A percentile compares a stretch with the other conserved stretches of the same genome.
phyloP scores from a whole-genome alignment of 2,797 vertebrate species.

The Hephaestus fuliginosus region DNA sequence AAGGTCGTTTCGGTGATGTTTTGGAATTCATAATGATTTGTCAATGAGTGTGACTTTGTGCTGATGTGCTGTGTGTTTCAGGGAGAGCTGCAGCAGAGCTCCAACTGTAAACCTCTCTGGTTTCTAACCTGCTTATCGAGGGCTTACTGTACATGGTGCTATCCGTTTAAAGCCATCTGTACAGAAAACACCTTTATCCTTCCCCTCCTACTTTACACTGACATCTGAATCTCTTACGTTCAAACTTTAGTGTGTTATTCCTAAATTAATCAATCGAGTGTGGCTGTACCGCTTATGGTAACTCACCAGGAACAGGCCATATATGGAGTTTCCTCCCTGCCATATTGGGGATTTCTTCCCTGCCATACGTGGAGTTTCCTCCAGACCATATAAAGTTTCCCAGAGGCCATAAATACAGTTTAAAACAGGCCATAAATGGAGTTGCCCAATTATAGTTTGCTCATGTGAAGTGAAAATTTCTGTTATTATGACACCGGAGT shows the following conservation, averaged over 20 bases:
- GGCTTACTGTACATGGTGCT: conserved; percentile 84
- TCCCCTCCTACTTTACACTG: conserved; percentile 29
- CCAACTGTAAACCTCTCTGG: conserved; percentile 76
- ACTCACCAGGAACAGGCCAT: conserved; percentile 57
- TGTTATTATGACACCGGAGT: background rate
- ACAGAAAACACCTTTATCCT: conserved; percentile 69
- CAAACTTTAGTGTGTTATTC: background rate
- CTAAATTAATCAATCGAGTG: background rate
- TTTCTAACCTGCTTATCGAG: conserved; percentile 77
- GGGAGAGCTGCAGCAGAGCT: conserved; percentile 78
- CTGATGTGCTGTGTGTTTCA: conserved; percentile 79
- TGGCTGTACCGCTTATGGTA: background rate
- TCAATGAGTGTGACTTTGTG: conserved; percentile 80
- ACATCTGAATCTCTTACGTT: conserved; percentile 24
- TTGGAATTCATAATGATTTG: conserved; percentile 78
- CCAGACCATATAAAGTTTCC: conserved; percentile 36
- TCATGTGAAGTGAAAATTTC: background rate
- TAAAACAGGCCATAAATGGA: background rate
- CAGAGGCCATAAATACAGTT: background rate
- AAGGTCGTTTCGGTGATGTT: conserved; percentile 35
- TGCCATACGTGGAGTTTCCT: conserved; percentile 75
- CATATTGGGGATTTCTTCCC: conserved; percentile 70
- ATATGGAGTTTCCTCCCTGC: conserved; percentile 74
- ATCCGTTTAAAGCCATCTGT: conserved; percentile 84
- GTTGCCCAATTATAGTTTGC: background rate